phyloP scores from a whole-genome alignment of 2,888 invertebrate genomes.

The Chrysotoxum bicinctum region DNA sequence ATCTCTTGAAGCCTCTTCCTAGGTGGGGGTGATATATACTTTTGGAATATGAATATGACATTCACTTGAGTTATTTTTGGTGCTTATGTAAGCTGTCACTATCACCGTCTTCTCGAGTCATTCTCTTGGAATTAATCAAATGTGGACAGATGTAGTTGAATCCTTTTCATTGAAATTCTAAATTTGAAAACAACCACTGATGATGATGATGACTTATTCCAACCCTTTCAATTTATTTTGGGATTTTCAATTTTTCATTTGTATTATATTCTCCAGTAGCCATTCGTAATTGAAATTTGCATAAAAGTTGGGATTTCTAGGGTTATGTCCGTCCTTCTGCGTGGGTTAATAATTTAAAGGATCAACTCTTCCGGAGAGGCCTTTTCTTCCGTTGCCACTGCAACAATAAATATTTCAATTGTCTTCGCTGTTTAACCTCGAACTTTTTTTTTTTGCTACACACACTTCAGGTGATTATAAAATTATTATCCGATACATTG shows the following conservation, averaged over 20 bases:
- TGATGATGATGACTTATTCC: not conserved
- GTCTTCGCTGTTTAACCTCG: not conserved
- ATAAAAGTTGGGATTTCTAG: not conserved
- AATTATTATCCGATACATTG: not conserved
- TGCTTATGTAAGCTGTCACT: not conserved
- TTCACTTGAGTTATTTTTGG: not conserved
- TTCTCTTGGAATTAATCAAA: not conserved
- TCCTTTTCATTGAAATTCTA: not conserved
- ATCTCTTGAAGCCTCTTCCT: not conserved
- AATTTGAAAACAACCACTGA: not conserved
- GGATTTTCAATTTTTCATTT: not conserved
- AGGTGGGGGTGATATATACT: not conserved
- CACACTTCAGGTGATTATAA: not conserved
- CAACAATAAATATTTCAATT: not conserved
- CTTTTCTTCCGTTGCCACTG: not conserved
- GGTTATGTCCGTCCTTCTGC: not conserved
- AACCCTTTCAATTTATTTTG: not conserved
- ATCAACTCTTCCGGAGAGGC: not conserved
- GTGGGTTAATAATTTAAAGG: not conserved
- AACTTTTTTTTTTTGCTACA: not conserved
- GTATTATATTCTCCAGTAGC: not conserved
- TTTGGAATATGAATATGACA: not conserved
- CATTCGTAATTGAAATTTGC: not conserved
- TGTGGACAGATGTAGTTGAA: not conserved
- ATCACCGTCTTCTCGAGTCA: not conserved